phyloP scores from a whole-genome alignment of 2,113 vertebrate genomes.

The Petroica traversi region DNA sequence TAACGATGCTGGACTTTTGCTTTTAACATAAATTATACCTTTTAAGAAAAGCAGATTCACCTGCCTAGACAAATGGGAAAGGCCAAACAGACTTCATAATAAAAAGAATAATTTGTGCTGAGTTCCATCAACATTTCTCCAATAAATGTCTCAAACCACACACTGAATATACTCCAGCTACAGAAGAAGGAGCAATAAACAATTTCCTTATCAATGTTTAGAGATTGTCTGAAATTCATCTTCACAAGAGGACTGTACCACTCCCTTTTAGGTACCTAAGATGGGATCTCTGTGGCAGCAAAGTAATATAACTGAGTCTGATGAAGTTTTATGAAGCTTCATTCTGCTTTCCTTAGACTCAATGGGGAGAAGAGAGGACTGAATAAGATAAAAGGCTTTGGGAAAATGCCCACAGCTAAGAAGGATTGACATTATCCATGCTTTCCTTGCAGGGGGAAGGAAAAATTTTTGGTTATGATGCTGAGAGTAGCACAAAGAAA shows the following conservation, averaged over 20 bases:
- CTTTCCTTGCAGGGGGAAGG: background rate
- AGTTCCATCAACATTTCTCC: background rate
- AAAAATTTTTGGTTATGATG: background rate
- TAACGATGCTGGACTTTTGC: background rate
- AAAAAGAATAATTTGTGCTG: background rate
- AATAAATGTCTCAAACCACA: background rate
- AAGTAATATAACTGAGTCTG: background rate
- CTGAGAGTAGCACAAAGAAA: background rate
- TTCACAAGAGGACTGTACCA: background rate
- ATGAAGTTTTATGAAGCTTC: background rate
- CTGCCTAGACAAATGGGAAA: background rate
- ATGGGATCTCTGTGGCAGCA: background rate
- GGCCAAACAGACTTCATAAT: background rate
- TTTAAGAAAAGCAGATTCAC: background rate
- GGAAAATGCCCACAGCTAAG: background rate
- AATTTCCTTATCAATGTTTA: background rate
- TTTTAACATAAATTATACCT: background rate
- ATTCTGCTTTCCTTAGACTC: background rate
- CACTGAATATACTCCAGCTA: background rate
- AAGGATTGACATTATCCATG: background rate
- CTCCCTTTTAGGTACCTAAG: background rate
- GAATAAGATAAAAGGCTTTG: background rate
- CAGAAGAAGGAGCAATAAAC: background rate
- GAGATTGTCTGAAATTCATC: background rate
- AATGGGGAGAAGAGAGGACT: background rate